Evolutionary conservation across 1,140 invertebrate genomes (phyloP).

Genomic region (Leptopilina clavipes): DNA sequence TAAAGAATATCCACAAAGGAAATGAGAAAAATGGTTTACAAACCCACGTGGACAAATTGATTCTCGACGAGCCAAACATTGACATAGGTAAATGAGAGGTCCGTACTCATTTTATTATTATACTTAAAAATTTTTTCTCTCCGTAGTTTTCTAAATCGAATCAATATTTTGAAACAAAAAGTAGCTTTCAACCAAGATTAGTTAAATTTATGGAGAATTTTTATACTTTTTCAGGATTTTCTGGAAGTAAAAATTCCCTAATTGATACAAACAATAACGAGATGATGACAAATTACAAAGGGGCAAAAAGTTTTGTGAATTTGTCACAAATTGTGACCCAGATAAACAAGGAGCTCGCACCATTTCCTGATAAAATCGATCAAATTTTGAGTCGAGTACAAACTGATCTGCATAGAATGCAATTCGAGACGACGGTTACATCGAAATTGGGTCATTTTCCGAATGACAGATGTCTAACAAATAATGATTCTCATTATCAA

Average conservation of each 20-base stretch:
- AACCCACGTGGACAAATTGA: background rate
- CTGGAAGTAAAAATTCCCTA: background rate
- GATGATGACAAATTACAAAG: background rate
- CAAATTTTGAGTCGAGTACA: background rate
- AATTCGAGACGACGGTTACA: background rate
- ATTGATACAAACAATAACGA: background rate
- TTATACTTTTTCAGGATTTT: too few species aligned
- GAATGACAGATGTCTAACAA: background rate
- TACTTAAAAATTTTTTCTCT: background rate
- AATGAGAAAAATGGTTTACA: background rate
- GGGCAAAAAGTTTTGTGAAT: background rate
- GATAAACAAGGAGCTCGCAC: conserved; percentile 55
- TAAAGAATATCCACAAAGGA: background rate
- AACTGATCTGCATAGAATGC: background rate
- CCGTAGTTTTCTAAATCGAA: too few species aligned
- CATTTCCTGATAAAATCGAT: conserved; percentile 50
- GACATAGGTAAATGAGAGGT: conserved; percentile 22
- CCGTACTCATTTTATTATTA: background rate
- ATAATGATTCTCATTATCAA: too few species aligned
- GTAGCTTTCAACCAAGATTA: too few species aligned
- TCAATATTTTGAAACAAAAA: too few species aligned
- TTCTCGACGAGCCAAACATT: background rate
- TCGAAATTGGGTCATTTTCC: background rate
- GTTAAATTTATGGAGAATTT: too few species aligned
- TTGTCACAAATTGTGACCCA: conserved; percentile 32